phyloP scores from a whole-genome alignment of 2,888 invertebrate species.

The Teleiodes luculella region DNA sequence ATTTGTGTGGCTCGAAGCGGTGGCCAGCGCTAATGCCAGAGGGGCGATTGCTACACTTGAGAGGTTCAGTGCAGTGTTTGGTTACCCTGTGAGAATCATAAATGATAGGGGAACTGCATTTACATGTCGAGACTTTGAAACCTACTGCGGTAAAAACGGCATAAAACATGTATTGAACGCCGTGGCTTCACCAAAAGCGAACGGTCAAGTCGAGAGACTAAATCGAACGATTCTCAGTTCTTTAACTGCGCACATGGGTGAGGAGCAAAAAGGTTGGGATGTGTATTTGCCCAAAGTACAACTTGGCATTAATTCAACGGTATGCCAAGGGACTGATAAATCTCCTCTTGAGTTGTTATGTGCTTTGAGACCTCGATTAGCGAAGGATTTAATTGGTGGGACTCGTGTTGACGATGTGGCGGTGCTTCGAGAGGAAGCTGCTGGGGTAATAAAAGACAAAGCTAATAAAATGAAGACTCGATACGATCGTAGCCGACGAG shows the following conservation, averaged over 20 bases:
- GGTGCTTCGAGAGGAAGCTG: too few species aligned
- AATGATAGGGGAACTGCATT: conserved; percentile 18
- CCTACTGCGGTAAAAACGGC: not conserved
- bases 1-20: conserved; percentile 14
- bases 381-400: conserved; percentile 10
- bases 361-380: conserved; percentile 12
- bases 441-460: too few species aligned
- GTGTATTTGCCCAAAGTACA: conserved; percentile 15
- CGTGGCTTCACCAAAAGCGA: conserved; percentile 23
- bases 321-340: conserved; percentile 17
- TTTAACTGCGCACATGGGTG: conserved; percentile 15
- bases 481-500: too few species aligned
- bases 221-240: conserved; percentile 17
- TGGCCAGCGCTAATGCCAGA: too few species aligned
- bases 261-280: conserved; percentile 20
- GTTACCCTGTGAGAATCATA: conserved; percentile 12
- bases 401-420: too few species aligned
- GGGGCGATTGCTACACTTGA: too few species aligned
- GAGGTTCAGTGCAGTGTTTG: conserved; percentile 1
- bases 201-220: conserved; percentile 18
- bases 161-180: conserved; percentile 25
- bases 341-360: conserved; percentile 10
- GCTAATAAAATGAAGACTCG: too few species aligned
- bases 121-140: conserved; percentile 11
- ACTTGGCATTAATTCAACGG: conserved; percentile 16